These are phyloP conservation scores for Plemyria rubiginata DNA, from an alignment of 2,888 invertebrate genomes.

Conservation along the genomic window DNA sequence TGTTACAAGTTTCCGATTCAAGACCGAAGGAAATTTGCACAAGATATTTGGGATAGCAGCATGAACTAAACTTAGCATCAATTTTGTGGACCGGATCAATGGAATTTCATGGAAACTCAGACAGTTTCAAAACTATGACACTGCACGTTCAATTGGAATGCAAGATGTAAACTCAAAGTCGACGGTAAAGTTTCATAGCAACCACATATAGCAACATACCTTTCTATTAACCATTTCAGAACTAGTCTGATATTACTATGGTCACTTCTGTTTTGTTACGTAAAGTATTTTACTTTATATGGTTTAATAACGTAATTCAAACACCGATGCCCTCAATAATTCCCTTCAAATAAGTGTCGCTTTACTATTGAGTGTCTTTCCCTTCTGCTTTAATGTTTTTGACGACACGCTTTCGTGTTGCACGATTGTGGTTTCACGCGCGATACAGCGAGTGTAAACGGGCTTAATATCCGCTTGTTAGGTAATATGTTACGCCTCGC, in stretches of 20 bases:
- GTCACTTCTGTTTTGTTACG: too few species aligned
- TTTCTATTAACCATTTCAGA: background rate
- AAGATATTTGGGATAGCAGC: constrained; percentile 47
- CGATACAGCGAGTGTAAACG: background rate
- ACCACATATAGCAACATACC: constrained; percentile 42
- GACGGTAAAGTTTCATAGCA: constrained; percentile 40
- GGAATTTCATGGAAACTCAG: constrained; percentile 30
- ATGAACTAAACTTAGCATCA: constrained; percentile 38
- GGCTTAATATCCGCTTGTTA: constrained; percentile 44
- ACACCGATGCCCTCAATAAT: too few species aligned
- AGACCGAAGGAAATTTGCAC: constrained; percentile 40
- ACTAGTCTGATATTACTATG: background rate
- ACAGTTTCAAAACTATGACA: constrained; percentile 45
- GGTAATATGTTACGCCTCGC: constrained; percentile 52
- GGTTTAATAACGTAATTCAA: background rate
- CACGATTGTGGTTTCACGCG: constrained; percentile 15
- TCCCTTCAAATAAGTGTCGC: too few species aligned
- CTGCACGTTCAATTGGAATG: constrained; percentile 32
- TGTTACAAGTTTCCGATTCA: constrained; percentile 43
- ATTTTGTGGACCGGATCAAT: constrained; percentile 36
- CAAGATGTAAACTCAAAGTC: constrained; percentile 33
- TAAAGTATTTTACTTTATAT: background rate
- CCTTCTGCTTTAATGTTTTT: too few species aligned
- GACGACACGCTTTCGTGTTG: background rate
- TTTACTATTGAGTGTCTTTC: too few species aligned